Conservation (phyloP, 2,113 vertebrate species). For the Rynchops niger region DNA sequence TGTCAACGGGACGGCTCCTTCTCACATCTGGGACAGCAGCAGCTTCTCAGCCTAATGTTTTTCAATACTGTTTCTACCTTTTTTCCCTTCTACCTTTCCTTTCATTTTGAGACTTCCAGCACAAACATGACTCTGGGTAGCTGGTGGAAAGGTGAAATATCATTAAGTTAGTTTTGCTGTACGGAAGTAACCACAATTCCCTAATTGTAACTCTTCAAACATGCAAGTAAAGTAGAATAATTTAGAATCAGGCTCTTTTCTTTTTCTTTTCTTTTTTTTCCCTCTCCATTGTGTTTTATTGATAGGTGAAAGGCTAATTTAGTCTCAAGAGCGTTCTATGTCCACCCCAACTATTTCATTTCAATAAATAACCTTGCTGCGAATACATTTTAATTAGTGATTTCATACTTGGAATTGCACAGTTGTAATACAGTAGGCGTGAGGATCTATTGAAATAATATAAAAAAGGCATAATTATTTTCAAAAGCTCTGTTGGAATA, state of each 20-base stretch:
- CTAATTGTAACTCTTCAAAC: not conserved
- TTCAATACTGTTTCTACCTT: not conserved
- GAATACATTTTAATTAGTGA: slow-evolving; percentile 66
- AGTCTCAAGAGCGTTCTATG: not conserved
- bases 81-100: not conserved
- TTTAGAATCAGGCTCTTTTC: not conserved
- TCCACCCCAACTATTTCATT: slow-evolving; percentile 12
- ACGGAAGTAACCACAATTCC: not conserved
- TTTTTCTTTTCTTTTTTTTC: not conserved
- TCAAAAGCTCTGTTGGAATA: slow-evolving; percentile 37
- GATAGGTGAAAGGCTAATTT: slow-evolving; percentile 25
- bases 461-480: slow-evolving; percentile 55
- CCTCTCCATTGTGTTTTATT: not conserved
- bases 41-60: not conserved
- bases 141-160: not conserved
- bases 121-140: not conserved
- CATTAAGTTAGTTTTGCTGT: not conserved
- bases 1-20: not conserved
- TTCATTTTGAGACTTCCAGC: not conserved
- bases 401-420: slow-evolving; percentile 18
- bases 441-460: slow-evolving; percentile 19
- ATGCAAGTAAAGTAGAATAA: not conserved
- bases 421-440: slow-evolving; percentile 34
- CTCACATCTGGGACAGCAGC: not conserved
- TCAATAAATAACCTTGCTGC: slow-evolving; percentile 26